Conservation (phyloP, 2,797 vertebrate species). For the Phaenicophaeus curvirostris region DNA sequence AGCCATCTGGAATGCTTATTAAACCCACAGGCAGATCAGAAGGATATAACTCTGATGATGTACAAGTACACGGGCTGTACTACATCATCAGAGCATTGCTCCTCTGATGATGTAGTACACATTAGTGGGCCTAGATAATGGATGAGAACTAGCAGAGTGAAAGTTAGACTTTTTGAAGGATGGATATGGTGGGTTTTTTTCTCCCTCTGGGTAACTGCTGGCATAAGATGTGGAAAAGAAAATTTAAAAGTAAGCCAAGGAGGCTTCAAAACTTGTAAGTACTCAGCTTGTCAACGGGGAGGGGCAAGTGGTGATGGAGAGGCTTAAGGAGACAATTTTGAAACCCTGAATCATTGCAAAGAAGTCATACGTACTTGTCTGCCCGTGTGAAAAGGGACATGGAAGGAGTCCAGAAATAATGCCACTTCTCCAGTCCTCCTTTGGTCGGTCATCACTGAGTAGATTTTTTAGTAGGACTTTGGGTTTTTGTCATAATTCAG, state of each 20-base stretch:
- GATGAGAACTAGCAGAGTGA: conserved; percentile 71
- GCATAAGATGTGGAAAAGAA: conserved; percentile 70
- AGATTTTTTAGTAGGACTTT: conserved; percentile 68
- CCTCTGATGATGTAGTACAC: conserved; percentile 72
- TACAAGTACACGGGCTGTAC: conserved; percentile 67
- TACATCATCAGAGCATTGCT: conserved; percentile 75
- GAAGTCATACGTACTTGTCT: conserved; percentile 54
- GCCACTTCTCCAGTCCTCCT: conserved; percentile 51
- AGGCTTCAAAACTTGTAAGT: conserved; percentile 77
- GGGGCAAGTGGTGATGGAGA: conserved; percentile 75
- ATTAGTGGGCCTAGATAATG: conserved; percentile 74
- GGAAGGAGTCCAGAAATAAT: conserved; percentile 68
- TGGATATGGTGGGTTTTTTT: conserved; percentile 51
- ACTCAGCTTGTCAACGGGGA: conserved; percentile 73
- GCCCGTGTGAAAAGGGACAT: conserved; percentile 23
- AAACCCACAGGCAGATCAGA: conserved; percentile 76
- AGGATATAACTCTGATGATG: conserved; percentile 76
- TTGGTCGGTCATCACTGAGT: not conserved
- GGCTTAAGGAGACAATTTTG: conserved; percentile 67
- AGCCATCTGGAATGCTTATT: conserved; percentile 84
- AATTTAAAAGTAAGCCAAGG: conserved; percentile 77
- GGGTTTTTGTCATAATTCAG: conserved; percentile 50
- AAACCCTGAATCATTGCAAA: conserved; percentile 67
- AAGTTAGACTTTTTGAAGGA: conserved; percentile 71
- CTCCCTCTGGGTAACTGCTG: conserved; percentile 74